phyloP scores from a whole-genome alignment of 2,113 vertebrate species.

The Etheostoma spectabile region DNA sequence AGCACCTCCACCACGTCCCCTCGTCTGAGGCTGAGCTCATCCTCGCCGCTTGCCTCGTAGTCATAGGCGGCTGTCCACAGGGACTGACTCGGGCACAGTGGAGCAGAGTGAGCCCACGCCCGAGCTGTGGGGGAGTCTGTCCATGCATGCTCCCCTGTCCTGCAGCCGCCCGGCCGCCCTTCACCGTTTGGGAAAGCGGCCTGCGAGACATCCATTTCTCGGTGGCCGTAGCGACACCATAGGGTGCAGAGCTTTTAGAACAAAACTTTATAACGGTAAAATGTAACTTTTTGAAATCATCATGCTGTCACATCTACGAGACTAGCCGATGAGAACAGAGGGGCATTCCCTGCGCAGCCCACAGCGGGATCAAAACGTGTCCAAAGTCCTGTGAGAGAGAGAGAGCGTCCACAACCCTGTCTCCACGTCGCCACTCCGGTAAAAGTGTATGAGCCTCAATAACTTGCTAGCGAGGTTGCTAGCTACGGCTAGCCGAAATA shows the following conservation, averaged over 20 bases:
- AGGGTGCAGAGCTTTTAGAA: conserved; percentile 74
- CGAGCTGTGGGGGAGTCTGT: conserved; percentile 75
- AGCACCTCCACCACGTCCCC: conserved; percentile 91
- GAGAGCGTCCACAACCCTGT: conserved; percentile 19
- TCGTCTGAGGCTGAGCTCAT: conserved; percentile 89
- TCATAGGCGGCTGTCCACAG: conserved; percentile 91
- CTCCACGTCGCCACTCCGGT: conserved; percentile 76
- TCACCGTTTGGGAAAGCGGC: conserved; percentile 88
- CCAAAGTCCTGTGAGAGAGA: conserved; percentile 73
- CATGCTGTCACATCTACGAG: conserved; percentile 54
- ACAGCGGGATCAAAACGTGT: conserved; percentile 44
- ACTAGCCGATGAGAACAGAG: conserved; percentile 6
- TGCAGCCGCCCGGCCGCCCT: conserved; percentile 78
- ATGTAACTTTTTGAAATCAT: conserved; percentile 35
- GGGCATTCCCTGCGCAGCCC: conserved; percentile 23
- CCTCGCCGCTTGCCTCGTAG: conserved; percentile 91
- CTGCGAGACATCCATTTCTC: conserved; percentile 87
- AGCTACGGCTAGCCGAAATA: conserved; percentile 36
- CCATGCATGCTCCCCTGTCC: conserved; percentile 77
- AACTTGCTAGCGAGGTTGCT: conserved; percentile 41
- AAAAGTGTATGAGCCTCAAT: conserved; percentile 37
- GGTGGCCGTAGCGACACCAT: conserved; percentile 83
- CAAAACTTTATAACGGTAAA: conserved; percentile 64
- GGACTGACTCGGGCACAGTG: conserved; percentile 79
- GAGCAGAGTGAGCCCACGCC: conserved; percentile 86